phyloP scores from a whole-genome alignment of 2,113 vertebrate genomes.

The Poeciliopsis prolifica region DNA sequence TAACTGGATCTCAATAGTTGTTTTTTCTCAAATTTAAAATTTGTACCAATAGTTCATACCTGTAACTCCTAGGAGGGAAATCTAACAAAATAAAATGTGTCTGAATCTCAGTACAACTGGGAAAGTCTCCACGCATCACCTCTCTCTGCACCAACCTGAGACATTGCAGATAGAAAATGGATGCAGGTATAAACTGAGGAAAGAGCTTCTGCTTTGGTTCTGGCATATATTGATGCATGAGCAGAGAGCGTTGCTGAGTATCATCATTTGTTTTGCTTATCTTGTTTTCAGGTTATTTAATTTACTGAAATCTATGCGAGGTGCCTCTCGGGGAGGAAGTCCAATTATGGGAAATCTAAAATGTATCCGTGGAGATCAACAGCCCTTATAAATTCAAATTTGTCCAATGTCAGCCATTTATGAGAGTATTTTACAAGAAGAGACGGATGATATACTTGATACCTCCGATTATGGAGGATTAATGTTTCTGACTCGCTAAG shows the following conservation, averaged over 20 bases:
- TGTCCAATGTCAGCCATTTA: slow-evolving; percentile 25
- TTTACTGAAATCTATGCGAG: slow-evolving; percentile 28
- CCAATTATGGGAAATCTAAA: slow-evolving; percentile 41
- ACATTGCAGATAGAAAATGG: not conserved
- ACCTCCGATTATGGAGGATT: slow-evolving; percentile 22
- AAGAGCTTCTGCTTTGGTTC: not conserved
- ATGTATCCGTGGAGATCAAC: slow-evolving; percentile 41
- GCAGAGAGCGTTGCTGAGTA: not conserved
- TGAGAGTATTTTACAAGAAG: slow-evolving; percentile 36
- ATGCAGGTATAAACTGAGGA: not conserved
- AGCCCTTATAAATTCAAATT: slow-evolving; percentile 35
- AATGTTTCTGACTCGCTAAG: slow-evolving; percentile 14
- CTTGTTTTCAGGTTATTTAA: slow-evolving; percentile 49
- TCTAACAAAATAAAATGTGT: not conserved
- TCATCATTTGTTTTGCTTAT: slow-evolving; percentile 31
- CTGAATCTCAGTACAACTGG: not conserved
- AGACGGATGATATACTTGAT: slow-evolving; percentile 29
- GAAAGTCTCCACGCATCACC: not conserved
- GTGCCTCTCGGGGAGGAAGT: slow-evolving; percentile 28
- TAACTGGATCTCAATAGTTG: not conserved
- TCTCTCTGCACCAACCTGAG: not conserved
- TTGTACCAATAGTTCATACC: not conserved
- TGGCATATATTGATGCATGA: slow-evolving; percentile 10
- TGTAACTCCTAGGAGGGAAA: not conserved
- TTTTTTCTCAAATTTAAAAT: no score